Evolutionary conservation across 2,888 invertebrate species (phyloP), one percentile per base, ranked within the genome.

Genomic region (Bombylius major): DNA sequence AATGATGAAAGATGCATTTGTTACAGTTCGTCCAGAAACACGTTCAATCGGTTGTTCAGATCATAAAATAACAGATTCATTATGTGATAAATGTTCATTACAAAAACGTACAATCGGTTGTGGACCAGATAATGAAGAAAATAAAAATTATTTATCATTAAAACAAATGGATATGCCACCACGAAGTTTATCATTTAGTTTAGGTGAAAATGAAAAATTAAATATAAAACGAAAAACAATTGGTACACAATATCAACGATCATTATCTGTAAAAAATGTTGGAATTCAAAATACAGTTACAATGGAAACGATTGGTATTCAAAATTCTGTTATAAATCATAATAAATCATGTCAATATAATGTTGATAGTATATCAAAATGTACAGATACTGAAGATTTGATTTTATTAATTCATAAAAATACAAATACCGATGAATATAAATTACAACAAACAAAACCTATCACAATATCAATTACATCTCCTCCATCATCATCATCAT

Each of bases 111-210:
- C 77, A 51, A 72, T 84, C 47, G 82, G 79, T 8, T 78, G 82
- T 14, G 83, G 84, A 44, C 72, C 78, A 3, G 71, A 72, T 6
- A 39, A 48, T 5, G 62, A 58, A 11, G 59, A 59, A 39, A 57
- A 60, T 14, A 63, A 63, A 51, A 59, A 51, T 7, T 62, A 59
- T 51, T 67, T 79, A 39, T 79, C 79, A 2, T 65, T 80, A 34
- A 68, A 68, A 50, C 72, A 76, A 34, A 73, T 76, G 56, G 67
- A 78, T 64, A 72, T 65, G 53, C 70, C 72, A 1, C 76, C 76
- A 4, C 72, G 80, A 54, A 82, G 81, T 64, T 77, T 78, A 59
- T 81, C 82, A 1, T 82, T 82, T 63, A 79, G 80, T 64, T 73
- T 80, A 62, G 80, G 81, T 4, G 80, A 79, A 51, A 66, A 63